These are phyloP conservation scores for Sorex fumeus DNA, from an alignment of 2,113 vertebrate genomes.

Conservation along the genomic window DNA sequence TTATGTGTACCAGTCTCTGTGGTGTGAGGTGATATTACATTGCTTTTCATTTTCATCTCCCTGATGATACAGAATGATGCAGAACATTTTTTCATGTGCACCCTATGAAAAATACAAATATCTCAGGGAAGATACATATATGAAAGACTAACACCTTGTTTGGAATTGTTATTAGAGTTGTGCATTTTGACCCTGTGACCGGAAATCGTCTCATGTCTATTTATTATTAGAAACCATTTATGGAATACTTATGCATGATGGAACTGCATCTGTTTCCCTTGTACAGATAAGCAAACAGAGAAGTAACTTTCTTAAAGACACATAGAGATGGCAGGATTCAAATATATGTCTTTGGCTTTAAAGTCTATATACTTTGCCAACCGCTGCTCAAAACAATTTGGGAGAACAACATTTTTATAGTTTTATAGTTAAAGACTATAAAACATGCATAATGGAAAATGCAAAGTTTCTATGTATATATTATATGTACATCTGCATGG, in stretches of 20 bases:
- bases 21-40: no score
- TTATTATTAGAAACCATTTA: background rate
- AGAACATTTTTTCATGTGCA: no score
- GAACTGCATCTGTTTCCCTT: background rate
- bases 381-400: background rate
- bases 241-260: constrained; percentile 2
- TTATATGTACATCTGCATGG: background rate
- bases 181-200: background rate
- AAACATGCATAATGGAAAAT: background rate
- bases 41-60: no score
- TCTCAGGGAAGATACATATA: background rate
- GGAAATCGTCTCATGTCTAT: constrained; percentile 39
- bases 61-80: no score
- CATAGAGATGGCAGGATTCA: constrained; percentile 10
- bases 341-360: background rate
- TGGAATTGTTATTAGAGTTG: background rate
- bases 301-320: constrained; percentile 40
- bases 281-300: constrained; percentile 55
- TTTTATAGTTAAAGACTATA: background rate
- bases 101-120: constrained; percentile 48
- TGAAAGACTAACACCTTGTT: constrained; percentile 16
- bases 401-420: background rate
- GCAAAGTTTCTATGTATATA: background rate
- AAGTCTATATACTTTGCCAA: background rate
- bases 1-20: no score